Conservation (phyloP, 1,140 invertebrate genomes). For the Procambarus clarkii region DNA sequence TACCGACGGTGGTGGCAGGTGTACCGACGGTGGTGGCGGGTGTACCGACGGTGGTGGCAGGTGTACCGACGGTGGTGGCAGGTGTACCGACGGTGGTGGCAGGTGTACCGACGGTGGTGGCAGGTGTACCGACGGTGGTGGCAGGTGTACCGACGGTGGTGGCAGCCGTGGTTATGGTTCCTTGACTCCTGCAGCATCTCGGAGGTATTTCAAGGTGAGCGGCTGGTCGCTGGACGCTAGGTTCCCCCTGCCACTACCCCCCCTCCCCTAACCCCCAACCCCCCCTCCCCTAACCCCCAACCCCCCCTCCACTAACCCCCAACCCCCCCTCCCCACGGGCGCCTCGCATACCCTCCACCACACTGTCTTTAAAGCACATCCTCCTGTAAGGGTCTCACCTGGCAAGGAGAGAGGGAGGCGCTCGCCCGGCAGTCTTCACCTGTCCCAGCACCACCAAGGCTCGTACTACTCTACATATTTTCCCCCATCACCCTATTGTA, state of each 20-base stretch:
- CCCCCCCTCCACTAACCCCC: not conserved
- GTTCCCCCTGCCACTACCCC: not conserved
- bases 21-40: not conserved
- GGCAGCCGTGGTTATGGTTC: not conserved
- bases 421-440: too few species aligned
- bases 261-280: not conserved
- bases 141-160: not conserved
- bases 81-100: not conserved
- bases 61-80: not conserved
- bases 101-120: not conserved
- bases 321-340: not conserved
- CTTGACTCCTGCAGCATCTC: slow-evolving; percentile 34
- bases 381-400: too few species aligned
- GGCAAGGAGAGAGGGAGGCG: too few species aligned
- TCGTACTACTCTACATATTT: too few species aligned
- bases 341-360: not conserved
- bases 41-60: not conserved
- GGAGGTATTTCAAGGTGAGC: slow-evolving; percentile 39
- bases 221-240: slow-evolving; percentile 20
- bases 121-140: not conserved
- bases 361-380: not conserved
- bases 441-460: too few species aligned
- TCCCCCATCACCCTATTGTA: too few species aligned
- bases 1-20: not conserved
- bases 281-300: not conserved